phyloP scores from a whole-genome alignment of 2,888 invertebrate genomes.

The Apamea epomidion region DNA sequence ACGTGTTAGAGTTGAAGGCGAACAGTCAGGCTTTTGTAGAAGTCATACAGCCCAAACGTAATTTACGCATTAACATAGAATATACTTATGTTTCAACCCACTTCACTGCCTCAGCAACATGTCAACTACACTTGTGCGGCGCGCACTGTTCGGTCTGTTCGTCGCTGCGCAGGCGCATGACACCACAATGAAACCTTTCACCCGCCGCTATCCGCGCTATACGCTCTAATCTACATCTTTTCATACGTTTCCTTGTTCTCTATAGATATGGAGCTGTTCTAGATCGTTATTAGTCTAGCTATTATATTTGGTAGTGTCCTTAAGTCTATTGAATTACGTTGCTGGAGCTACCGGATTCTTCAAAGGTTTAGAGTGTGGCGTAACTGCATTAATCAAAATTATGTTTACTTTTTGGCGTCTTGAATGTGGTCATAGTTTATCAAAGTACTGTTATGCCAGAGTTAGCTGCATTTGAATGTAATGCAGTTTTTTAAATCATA shows the following conservation, averaged over 20 bases:
- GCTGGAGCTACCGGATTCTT: conserved; percentile 20
- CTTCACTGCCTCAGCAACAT: conserved; percentile 31
- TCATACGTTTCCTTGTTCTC: conserved; percentile 63
- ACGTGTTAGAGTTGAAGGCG: background rate
- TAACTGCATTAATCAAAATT: conserved; percentile 1
- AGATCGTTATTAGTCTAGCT: conserved; percentile 41
- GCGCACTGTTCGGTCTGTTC: conserved; percentile 32
- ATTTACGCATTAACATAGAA: background rate
- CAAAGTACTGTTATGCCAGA: background rate
- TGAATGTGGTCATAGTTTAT: background rate
- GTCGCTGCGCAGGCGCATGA: conserved; percentile 65
- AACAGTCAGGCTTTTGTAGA: background rate
- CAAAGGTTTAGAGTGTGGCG: conserved; percentile 15
- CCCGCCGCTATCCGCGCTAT: conserved; percentile 70
- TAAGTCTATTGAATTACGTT: conserved; percentile 27
- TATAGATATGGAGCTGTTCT: conserved; percentile 60
- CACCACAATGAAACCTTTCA: conserved; percentile 81
- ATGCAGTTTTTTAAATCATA: background rate
- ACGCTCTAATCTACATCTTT: conserved; percentile 60
- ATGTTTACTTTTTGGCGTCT: background rate
- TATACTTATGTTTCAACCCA: conserved; percentile 5
- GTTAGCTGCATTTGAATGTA: background rate
- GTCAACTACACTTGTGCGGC: conserved; percentile 37
- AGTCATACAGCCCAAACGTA: background rate
- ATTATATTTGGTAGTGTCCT: conserved; percentile 39